Conservation (phyloP, 1,140 invertebrate species). For the Dufourea novaeangliae region DNA sequence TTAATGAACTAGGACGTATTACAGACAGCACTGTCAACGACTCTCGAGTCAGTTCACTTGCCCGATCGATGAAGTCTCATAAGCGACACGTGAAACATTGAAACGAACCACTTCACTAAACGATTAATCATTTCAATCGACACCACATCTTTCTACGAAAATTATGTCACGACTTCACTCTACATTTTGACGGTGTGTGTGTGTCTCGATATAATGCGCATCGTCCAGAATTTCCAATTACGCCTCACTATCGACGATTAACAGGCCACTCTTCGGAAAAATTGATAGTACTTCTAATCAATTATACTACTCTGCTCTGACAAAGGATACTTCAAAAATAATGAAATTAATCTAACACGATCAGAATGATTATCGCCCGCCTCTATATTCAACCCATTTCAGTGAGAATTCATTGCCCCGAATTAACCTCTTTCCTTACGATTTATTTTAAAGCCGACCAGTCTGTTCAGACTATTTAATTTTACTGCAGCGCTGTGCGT, state of each 20-base stretch:
- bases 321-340: too few species aligned
- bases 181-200: not conserved
- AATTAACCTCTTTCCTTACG: not conserved
- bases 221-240: constrained; percentile 16
- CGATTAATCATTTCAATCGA: constrained; percentile 3
- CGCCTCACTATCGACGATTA: not conserved
- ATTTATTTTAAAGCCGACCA: not conserved
- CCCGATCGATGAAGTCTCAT: constrained; percentile 15
- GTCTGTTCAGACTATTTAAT: too few species aligned
- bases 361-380: not conserved
- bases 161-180: not conserved
- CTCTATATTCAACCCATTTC: not conserved
- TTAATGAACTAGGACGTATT: constrained; percentile 59
- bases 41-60: constrained; percentile 41
- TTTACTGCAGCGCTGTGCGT: too few species aligned
- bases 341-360: not conserved
- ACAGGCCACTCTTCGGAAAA: too few species aligned
- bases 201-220: not conserved
- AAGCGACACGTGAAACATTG: constrained; percentile 2
- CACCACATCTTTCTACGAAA: not conserved
- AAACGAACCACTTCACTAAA: not conserved
- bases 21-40: constrained; percentile 45
- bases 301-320: too few species aligned
- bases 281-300: not conserved
- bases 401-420: not conserved